Evolutionary conservation across 37 sponge, comb jelly and placozoan species (phyloP).

Genomic region (Chondrilla cf. caribensis): DNA sequence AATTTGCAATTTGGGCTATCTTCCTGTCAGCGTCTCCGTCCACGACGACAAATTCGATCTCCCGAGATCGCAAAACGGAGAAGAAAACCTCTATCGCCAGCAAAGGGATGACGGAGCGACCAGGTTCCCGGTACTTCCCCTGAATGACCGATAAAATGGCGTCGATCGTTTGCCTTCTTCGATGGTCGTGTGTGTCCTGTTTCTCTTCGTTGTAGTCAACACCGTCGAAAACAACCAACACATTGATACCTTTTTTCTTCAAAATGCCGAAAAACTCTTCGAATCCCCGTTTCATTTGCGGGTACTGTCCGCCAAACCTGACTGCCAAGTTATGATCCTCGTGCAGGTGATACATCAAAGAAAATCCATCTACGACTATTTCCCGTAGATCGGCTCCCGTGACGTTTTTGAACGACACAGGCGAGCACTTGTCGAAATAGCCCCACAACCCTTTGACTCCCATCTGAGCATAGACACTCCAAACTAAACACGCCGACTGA

Average conservation of each 20-base stretch:
- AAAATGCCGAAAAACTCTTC: constrained; percentile 38
- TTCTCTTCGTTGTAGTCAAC: constrained; percentile 55
- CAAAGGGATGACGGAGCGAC: background rate
- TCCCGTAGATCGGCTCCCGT: background rate
- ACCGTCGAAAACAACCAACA: constrained; percentile 77
- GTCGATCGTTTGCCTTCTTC: background rate
- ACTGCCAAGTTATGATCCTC: constrained; percentile 15
- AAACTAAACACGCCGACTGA: too few species aligned
- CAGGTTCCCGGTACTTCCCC: background rate
- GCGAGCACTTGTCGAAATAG: constrained; percentile 34
- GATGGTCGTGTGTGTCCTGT: background rate
- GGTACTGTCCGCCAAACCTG: constrained; percentile 70
- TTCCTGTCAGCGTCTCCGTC: constrained; percentile 76
- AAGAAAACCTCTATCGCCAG: constrained; percentile 37
- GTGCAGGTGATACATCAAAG: constrained; percentile 39
- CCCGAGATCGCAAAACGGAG: constrained; percentile 23
- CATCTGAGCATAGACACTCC: constrained; percentile 26
- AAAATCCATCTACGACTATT: constrained; percentile 61
- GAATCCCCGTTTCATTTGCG: constrained; percentile 16
- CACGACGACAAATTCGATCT: constrained; percentile 35
- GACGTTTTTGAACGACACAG: constrained; percentile 20
- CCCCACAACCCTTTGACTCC: constrained; percentile 56
- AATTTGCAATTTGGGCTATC: constrained; percentile 53
- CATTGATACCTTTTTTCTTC: constrained; percentile 18
- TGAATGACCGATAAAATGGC: too few species aligned